These are phyloP conservation scores for Stegodyphus mimosarum DNA, from an alignment of 1,140 invertebrate species.

Conservation along the genomic window DNA sequence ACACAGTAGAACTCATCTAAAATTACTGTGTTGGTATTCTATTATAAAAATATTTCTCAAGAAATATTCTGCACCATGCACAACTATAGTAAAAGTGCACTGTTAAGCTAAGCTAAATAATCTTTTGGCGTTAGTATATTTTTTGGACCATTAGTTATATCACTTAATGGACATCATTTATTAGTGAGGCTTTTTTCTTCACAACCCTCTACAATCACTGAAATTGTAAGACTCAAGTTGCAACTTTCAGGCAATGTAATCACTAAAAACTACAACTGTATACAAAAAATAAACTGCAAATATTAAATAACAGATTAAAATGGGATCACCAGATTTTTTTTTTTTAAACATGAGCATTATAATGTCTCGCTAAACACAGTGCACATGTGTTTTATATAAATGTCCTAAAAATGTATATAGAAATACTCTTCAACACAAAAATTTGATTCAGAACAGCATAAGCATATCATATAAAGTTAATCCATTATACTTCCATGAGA, in stretches of 20 bases:
- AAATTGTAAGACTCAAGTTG: too few species aligned
- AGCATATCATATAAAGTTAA: background rate
- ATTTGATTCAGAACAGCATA: background rate
- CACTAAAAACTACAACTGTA: background rate
- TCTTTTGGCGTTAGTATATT: slow-evolving; percentile 28
- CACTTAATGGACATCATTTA: slow-evolving; percentile 24
- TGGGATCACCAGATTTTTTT: background rate
- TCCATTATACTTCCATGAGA: too few species aligned
- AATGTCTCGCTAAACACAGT: background rate
- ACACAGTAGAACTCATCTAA: background rate
- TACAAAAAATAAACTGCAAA: slow-evolving; percentile 1
- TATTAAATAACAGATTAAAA: slow-evolving; percentile 8
- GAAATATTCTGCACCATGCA: slow-evolving; percentile 44
- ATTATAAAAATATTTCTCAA: slow-evolving; percentile 50
- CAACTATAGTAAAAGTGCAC: slow-evolving; percentile 29
- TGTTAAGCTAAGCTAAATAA: slow-evolving; percentile 32
- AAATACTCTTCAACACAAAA: background rate
- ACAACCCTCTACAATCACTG: too few species aligned
- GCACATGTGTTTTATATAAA: too few species aligned
- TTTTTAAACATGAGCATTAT: background rate
- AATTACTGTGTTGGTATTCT: slow-evolving; percentile 6
- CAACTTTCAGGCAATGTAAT: too few species aligned
- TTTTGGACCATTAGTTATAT: slow-evolving; percentile 52
- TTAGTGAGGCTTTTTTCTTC: background rate
- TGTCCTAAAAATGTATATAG: too few species aligned